phyloP scores from a whole-genome alignment of 2,113 vertebrate species.

The Symphodus melops region DNA sequence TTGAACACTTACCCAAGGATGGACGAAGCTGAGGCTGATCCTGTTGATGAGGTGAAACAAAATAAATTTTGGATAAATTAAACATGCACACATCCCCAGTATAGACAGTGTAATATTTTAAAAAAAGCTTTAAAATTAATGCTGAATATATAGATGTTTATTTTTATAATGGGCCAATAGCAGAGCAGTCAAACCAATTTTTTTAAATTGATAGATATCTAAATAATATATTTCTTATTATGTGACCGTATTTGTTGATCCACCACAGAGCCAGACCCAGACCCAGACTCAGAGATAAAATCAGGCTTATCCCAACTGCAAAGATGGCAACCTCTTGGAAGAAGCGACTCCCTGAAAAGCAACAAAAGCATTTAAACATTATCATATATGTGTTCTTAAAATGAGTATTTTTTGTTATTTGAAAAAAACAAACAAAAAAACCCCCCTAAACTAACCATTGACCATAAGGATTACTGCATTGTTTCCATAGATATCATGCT shows the following conservation, averaged over 20 bases:
- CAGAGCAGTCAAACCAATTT: no score
- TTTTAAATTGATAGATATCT: no score
- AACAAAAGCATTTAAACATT: neutral
- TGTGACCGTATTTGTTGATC: conserved; percentile 15
- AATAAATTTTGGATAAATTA: neutral
- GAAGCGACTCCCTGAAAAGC: conserved; percentile 1
- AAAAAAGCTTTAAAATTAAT: no score
- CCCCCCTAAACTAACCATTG: conserved; percentile 26
- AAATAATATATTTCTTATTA: neutral
- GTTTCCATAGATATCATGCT: conserved; percentile 12
- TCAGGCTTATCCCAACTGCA: neutral
- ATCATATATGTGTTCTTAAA: neutral
- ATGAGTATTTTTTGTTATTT: neutral
- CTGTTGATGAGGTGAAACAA: neutral
- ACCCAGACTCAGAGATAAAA: neutral
- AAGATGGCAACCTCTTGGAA: fast-evolving
- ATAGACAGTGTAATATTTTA: no score
- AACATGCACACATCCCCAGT: neutral
- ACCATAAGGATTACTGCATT: conserved; percentile 48
- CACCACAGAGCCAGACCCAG: neutral
- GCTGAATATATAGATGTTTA: no score
- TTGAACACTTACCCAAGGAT: conserved; percentile 20
- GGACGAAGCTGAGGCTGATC: neutral
- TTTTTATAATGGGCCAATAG: no score
- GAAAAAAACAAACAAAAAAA: neutral